Base-by-base conservation (phyloP, 2,888 invertebrate species). In the Aleiodes testaceus region DNA sequence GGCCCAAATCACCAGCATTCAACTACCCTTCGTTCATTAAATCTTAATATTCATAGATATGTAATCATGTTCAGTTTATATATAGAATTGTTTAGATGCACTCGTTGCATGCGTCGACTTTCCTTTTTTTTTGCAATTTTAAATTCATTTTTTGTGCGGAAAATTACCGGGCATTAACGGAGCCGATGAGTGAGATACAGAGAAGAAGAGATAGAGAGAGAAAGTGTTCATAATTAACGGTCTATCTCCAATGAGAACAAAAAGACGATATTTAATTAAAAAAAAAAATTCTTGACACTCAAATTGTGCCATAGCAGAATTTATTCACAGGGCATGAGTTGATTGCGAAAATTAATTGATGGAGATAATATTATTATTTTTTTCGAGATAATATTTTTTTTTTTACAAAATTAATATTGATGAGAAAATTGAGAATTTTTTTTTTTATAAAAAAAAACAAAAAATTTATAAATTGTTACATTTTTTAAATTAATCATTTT, bases 51-150 rank as follows among this genome's bases (percentile, higher is more conserved):
- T 12, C 68, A 71, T 50, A 66, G 59, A 59, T 66, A 66, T 72
- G 30, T 53, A 59, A 65, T 69, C 36, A 65, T 59, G 36, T 61
- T 65, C 45, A 52, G 16, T 53, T 61, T 66, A 65, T 47, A 45
- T 47, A 47, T 50, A 63, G 20, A 76, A 76, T 81, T 80, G 79
- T 80, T 81, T 74, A 77, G 79, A 82, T 83, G 82, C 82, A 83
- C 77, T 79, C 74, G 75, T 79, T 79, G 69, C 84, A 84, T 84
- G 84, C 84, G 80, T 80, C 79, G 72, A 36, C n/a, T n/a, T 36
- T 36, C 36, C 36, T 36, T 36, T 36, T 36, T 36, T 36, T 36
- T 36, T 36, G 6, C 6, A 5, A 5, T 36, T 36, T 36, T 9
- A 36, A 36, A 36, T 36, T 59, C 16, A 42, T 2, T 36, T 42